A percentile compares a stretch with the other conserved stretches of the same genome.
These are phyloP conservation scores for Armadillidium nasatum DNA, from an alignment of 1,140 invertebrate species.

Conservation along the genomic window DNA sequence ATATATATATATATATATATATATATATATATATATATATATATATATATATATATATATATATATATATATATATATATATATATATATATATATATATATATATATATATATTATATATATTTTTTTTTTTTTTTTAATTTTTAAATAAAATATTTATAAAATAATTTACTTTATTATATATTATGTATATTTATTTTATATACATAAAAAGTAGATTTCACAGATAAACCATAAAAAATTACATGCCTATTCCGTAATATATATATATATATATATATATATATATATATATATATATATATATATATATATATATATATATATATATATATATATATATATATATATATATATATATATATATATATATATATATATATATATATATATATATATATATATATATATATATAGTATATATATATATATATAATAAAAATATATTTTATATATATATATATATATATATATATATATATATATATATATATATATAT, in stretches of 20 bases:
- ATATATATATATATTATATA: not conserved
- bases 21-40: conserved; percentile 12
- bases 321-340: not conserved
- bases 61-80: not conserved
- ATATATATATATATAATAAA: too few species aligned
- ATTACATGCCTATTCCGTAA: not conserved
- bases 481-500: conserved; percentile 6
- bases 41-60: not conserved
- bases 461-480: conserved; percentile 14
- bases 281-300: conserved; percentile 12
- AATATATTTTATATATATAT: conserved; percentile 14
- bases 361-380: conserved; percentile 3
- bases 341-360: too few species aligned
- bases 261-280: conserved; percentile 8
- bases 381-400: not conserved
- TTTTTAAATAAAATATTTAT: not conserved
- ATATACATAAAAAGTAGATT: not conserved
- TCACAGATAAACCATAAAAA: not conserved
- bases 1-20: not conserved
- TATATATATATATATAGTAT: not conserved
- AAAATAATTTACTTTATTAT: conserved; percentile 16
- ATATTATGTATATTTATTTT: conserved; percentile 11
- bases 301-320: too few species aligned
- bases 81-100: not conserved
- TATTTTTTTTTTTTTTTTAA: too few species aligned